Evolutionary conservation across 1,140 invertebrate species (phyloP).

Genomic region (Lordiphosa stackelbergi): DNA sequence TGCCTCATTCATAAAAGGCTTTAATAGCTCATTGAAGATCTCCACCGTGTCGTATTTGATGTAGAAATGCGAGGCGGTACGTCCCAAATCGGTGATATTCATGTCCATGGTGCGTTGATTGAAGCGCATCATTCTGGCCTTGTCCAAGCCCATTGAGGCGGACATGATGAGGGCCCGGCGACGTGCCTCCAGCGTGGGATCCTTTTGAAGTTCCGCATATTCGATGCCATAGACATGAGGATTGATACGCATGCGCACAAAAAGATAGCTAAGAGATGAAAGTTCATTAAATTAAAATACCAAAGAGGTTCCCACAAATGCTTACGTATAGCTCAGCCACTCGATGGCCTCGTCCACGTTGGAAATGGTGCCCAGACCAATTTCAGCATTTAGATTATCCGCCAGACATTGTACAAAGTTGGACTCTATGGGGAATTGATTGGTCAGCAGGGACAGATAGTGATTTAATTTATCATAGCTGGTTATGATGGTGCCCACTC

Average conservation of each 20-base stretch:
- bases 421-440: slow-evolving; percentile 98
- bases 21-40: slow-evolving; percentile 89
- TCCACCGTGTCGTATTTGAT: slow-evolving; percentile 98
- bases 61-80: slow-evolving; percentile 98
- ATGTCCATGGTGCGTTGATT: slow-evolving; percentile 90
- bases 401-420: slow-evolving; percentile 94
- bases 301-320: not conserved
- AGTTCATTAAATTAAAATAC: not conserved
- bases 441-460: slow-evolving; percentile 95
- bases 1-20: slow-evolving; percentile 89
- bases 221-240: slow-evolving; percentile 93
- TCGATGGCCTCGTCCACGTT: slow-evolving; percentile 97
- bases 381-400: slow-evolving; percentile 99
- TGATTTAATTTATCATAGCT: slow-evolving; percentile 94
- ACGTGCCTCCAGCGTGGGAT: slow-evolving; percentile 86
- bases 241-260: slow-evolving; percentile 95
- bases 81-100: slow-evolving; percentile 91
- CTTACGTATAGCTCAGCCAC: slow-evolving; percentile 95
- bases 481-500: slow-evolving; percentile 98
- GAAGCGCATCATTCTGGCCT: slow-evolving; percentile 95
- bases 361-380: slow-evolving; percentile 94
- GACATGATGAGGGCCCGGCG: slow-evolving; percentile 86
- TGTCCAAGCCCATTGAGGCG: slow-evolving; percentile 91
- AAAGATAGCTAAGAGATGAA: slow-evolving; percentile 84
- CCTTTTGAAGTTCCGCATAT: slow-evolving; percentile 84